Percentiles rank a stretch among this genome's conserved stretches.
Conservation (phyloP, 2,113 vertebrate species). For the Vireo altiloquus region DNA sequence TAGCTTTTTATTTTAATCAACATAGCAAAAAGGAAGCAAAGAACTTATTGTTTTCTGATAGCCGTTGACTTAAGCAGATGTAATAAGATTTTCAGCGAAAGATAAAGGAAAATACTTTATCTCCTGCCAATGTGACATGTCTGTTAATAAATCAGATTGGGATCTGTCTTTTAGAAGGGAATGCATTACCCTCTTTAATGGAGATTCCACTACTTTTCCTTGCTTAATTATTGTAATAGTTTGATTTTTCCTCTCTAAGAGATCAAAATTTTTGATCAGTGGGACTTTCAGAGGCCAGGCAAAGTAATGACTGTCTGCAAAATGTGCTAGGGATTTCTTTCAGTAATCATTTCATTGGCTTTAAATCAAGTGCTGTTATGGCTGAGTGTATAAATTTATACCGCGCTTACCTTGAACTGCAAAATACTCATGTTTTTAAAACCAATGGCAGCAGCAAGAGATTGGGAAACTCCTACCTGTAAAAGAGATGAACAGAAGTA, state of each 20-base stretch:
- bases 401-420: not conserved
- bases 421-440: not conserved
- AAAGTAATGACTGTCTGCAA: not conserved
- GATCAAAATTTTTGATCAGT: not conserved
- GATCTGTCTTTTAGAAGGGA: not conserved
- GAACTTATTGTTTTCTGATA: not conserved
- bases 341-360: not conserved
- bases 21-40: not conserved
- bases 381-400: not conserved
- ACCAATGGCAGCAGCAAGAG: not conserved
- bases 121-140: not conserved
- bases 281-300: not conserved
- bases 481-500: not conserved
- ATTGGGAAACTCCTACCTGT: not conserved
- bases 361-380: not conserved
- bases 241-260: not conserved
- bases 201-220: not conserved
- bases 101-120: not conserved
- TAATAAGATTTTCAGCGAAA: not conserved
- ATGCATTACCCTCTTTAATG: not conserved
- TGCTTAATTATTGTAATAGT: conserved; percentile 14
- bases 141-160: not conserved
- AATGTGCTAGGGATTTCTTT: not conserved
- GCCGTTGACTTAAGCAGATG: not conserved
- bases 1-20: not conserved